phyloP scores from a whole-genome alignment of 35 echinoderm and acorn worm genomes.

The Lytechinus variegatus region DNA sequence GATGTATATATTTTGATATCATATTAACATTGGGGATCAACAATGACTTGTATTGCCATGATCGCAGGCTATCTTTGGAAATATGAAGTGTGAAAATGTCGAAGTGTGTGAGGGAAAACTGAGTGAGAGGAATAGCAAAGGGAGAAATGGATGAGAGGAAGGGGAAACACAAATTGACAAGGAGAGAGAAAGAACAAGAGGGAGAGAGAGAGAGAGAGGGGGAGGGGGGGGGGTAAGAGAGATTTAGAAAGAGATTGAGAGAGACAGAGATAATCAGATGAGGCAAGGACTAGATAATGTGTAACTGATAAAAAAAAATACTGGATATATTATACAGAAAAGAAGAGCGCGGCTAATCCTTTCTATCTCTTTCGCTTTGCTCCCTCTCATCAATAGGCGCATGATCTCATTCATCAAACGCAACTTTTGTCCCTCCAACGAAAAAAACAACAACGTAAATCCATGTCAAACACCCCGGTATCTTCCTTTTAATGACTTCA shows the following conservation, averaged over 20 bases:
- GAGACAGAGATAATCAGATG: neutral
- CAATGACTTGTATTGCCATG: no score
- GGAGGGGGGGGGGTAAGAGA: neutral
- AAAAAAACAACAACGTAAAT: no score
- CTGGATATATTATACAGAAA: neutral
- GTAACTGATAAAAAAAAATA: neutral
- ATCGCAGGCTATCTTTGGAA: neutral
- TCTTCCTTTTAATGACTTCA: no score
- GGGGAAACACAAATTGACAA: neutral
- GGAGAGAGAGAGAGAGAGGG: neutral
- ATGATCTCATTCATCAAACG: no score
- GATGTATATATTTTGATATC: neutral
- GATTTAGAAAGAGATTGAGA: neutral
- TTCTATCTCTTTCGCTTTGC: no score
- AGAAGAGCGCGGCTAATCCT: neutral
- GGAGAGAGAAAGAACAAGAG: neutral
- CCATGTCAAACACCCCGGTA: no score
- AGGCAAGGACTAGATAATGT: neutral
- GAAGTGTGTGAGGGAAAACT: neutral
- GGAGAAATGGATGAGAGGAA: neutral
- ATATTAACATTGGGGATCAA: no score
- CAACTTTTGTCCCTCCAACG: no score
- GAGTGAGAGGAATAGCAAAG: neutral
- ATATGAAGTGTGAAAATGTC: neutral
- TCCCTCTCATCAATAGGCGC: no score